Evolutionary conservation across 2,888 invertebrate genomes (phyloP).

Genomic region (Crepidodera aurea): DNA sequence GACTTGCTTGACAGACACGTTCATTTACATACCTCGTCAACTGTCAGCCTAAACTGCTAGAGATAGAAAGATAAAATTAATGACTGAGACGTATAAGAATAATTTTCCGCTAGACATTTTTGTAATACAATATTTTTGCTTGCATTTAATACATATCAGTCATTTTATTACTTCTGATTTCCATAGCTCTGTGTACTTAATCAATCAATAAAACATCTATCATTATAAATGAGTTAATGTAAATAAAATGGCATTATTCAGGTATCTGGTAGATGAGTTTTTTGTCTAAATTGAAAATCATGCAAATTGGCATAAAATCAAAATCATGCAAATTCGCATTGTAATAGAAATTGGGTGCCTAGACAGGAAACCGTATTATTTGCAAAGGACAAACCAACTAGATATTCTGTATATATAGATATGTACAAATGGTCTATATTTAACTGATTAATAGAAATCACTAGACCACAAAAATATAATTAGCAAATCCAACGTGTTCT

Average conservation of each 20-base stretch:
- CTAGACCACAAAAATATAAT: not conserved
- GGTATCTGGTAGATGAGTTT: not conserved
- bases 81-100: too few relatives aligned
- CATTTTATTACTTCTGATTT: too few relatives aligned
- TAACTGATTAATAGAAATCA: slow-evolving; percentile 6
- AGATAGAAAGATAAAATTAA: too few relatives aligned
- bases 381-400: slow-evolving; percentile 12
- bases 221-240: not conserved
- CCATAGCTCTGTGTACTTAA: too few relatives aligned
- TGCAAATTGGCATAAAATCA: slow-evolving; percentile 14
- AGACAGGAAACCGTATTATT: slow-evolving; percentile 15
- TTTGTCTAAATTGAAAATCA: slow-evolving; percentile 8
- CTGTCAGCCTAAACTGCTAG: too few relatives aligned
- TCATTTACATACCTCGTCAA: too few relatives aligned
- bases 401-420: not conserved
- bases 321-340: slow-evolving; percentile 15
- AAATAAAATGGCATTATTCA: not conserved
- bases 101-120: too few relatives aligned
- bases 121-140: too few relatives aligned
- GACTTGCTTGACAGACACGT: too few relatives aligned
- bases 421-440: slow-evolving; percentile 6
- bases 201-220: too few relatives aligned
- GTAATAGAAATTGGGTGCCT: slow-evolving; percentile 16
- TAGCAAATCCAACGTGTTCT: too few relatives aligned
- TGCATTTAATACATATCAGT: too few relatives aligned